Evolutionary conservation across 2,888 invertebrate genomes (phyloP), one percentile per base, ranked within the genome.

Genomic region (Blera fallax): DNA sequence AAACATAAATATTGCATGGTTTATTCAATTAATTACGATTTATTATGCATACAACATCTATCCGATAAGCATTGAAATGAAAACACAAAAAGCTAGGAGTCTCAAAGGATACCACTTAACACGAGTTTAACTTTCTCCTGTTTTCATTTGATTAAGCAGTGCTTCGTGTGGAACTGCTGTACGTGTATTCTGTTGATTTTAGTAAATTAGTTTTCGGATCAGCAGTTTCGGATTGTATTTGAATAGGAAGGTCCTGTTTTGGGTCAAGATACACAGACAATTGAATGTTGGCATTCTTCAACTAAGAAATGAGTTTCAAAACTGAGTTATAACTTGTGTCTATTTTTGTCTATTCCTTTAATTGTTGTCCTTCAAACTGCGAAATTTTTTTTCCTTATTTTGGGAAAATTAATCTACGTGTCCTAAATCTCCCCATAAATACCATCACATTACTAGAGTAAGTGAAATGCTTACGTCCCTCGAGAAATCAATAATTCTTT

Each of bases 11-110:
- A 54, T 4, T 8, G 29, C 62, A 50, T 11, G 11, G 45, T 24
- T 72, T 60, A 72, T 50, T 52, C 29, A 29, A 73, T 73, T 62
- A 62, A 50, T 52, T 52, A 37, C 10, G 14, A 62, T 73, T 62
- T 62, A 62, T 73, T 73, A 73, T 73, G 34, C 50, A 73, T 52
- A 48, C 16, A 60, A 32, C 27, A 48, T 48, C 58, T 62, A 62
- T 2, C 62, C 14, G 50, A 14, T 3, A 10, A 62, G 40, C 62
- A 73, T 43, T 73, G 18, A 73, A 62, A 29, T 29, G 62, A 62
- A 73, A 62, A 40, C 27, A 40, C 52, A 62, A 62, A 58, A 62
- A 58, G 18, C 48, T 8, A 7, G 27, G 16, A 24, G 11, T 5
- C 27, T 18, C 16, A 11, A 48, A 58, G 56, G 43, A 34, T 27